Evolutionary conservation across 2,888 invertebrate species (phyloP).

Genomic region (Cosmia trapezina): DNA sequence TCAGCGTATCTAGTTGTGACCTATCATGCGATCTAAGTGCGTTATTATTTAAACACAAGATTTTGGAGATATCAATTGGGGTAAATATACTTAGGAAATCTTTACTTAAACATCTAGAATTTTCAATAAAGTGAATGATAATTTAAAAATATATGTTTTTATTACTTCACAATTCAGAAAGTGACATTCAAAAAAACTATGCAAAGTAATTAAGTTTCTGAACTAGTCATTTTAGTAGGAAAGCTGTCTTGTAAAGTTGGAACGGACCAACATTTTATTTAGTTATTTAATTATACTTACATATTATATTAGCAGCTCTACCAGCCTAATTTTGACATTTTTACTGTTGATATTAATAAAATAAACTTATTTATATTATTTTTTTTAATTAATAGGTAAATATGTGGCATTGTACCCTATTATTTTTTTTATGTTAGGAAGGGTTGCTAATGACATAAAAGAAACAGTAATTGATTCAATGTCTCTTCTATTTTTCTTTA

Average conservation of each 20-base stretch:
- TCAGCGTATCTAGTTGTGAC: constrained; percentile 35
- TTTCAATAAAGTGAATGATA: constrained; percentile 15
- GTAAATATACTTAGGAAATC: constrained; percentile 55
- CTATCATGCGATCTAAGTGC: constrained; percentile 48
- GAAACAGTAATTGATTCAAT: not conserved
- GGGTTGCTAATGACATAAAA: too few species aligned
- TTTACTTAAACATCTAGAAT: constrained; percentile 13
- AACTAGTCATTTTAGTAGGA: not conserved
- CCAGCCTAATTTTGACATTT: not conserved
- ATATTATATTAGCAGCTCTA: constrained; percentile 1
- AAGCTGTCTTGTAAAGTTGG: not conserved
- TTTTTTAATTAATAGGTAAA: not conserved
- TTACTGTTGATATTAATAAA: not conserved
- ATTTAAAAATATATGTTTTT: not conserved
- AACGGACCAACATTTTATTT: not conserved
- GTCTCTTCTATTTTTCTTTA: not conserved
- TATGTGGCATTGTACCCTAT: not conserved
- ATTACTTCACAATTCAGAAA: not conserved
- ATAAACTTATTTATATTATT: not conserved
- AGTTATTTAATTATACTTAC: not conserved
- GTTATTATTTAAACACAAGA: constrained; percentile 31
- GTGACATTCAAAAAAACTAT: not conserved
- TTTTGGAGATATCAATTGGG: constrained; percentile 53
- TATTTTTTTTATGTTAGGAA: not conserved
- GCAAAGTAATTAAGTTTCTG: not conserved